These are phyloP conservation scores for Athalia cordata DNA, from an alignment of 2,888 invertebrate genomes.

Conservation along the genomic window DNA sequence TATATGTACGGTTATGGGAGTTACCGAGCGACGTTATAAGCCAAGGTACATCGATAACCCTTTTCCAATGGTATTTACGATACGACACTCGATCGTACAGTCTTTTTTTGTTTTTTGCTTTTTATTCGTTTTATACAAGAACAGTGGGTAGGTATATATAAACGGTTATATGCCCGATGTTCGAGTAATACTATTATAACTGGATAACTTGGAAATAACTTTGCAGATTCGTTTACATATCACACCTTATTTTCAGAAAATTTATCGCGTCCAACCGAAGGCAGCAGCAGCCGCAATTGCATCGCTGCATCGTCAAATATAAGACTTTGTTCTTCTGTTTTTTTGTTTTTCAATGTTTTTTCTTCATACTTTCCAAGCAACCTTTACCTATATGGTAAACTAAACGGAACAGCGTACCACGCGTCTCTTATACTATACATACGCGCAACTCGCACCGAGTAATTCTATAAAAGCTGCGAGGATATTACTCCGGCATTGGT, in stretches of 20 bases:
- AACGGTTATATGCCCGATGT: not conserved
- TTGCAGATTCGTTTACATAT: conserved; percentile 28
- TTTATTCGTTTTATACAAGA: not conserved
- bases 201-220: no score
- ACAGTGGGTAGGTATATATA: conserved; percentile 3
- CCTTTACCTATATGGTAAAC: conserved; percentile 19
- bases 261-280: no score
- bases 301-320: conserved; percentile 48
- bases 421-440: not conserved
- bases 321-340: conserved; percentile 48
- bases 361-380: not conserved
- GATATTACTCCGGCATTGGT: conserved; percentile 27
- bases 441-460: not conserved
- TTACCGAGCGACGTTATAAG: conserved; percentile 16
- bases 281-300: no score
- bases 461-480: conserved; percentile 21
- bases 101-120: not conserved
- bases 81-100: conserved; percentile 14
- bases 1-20: conserved; percentile 19
- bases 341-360: conserved; percentile 24
- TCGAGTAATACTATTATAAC: no score
- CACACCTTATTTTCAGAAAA: not conserved
- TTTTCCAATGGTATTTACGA: conserved; percentile 16
- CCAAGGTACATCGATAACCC: conserved; percentile 25
- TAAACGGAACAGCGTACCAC: conserved; percentile 12